These are phyloP conservation scores for Steinernema khuongi DNA, from an alignment of 1,140 invertebrate genomes.

Conservation along the genomic window DNA sequence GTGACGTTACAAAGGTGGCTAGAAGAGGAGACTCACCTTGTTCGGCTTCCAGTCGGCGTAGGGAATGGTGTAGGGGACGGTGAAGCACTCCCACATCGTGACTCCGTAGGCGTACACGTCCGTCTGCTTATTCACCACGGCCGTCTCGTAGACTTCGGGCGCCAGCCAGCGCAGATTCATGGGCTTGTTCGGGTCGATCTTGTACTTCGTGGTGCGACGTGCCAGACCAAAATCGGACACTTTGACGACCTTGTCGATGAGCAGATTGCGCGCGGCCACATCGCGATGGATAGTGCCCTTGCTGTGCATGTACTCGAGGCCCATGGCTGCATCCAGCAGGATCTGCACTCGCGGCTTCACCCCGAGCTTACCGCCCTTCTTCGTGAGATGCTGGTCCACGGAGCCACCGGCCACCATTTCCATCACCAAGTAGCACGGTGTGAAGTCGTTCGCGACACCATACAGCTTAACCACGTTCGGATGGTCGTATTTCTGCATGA, in stretches of 20 bases:
- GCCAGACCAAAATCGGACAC: conserved; percentile 95
- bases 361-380: conserved; percentile 33
- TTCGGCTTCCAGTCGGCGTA: conserved; percentile 31
- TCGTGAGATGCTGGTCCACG: conserved; percentile 36
- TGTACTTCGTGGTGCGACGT: conserved; percentile 60
- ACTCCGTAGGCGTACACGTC: conserved; percentile 37
- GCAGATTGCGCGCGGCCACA: conserved; percentile 87
- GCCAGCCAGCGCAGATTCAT: conserved; percentile 43
- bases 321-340: conserved; percentile 34
- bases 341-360: conserved; percentile 30
- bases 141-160: conserved; percentile 37
- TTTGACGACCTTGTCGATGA: conserved; percentile 74
- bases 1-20: background rate
- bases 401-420: conserved; percentile 37
- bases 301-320: conserved; percentile 37
- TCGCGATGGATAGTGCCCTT: conserved; percentile 79
- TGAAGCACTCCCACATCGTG: conserved; percentile 32
- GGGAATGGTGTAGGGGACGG: conserved; percentile 31
- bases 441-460: conserved; percentile 38
- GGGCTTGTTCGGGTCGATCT: conserved; percentile 38
- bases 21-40: conserved; percentile 11
- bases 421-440: conserved; percentile 44
- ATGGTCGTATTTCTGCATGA: conserved; percentile 34
- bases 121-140: conserved; percentile 30
- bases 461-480: conserved; percentile 43